Evolutionary conservation across 2,888 invertebrate genomes (phyloP).

Genomic region (Eilema depressum): DNA sequence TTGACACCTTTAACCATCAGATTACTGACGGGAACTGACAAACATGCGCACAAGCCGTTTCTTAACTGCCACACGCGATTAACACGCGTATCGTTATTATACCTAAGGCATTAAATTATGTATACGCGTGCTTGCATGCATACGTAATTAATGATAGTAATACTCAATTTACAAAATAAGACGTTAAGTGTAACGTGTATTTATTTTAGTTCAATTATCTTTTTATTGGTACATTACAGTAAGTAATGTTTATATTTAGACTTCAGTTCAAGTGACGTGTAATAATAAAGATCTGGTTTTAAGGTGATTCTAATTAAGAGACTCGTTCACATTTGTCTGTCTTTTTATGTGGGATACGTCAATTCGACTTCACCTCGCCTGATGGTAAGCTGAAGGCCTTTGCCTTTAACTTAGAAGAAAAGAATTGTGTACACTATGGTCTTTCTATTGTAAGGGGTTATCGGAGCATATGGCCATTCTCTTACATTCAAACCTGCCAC

Average conservation of each 20-base stretch:
- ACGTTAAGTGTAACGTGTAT: neutral
- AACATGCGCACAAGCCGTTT: constrained; percentile 10
- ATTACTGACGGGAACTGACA: constrained; percentile 10
- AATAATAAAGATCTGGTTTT: neutral
- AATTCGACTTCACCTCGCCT: no score
- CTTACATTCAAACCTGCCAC: no score
- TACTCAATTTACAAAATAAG: neutral
- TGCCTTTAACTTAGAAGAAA: no score
- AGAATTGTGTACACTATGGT: neutral
- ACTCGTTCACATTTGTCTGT: neutral
- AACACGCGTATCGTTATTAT: constrained; percentile 3
- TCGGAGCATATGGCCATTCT: no score
- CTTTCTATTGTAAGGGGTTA: no score
- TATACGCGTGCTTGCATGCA: neutral
- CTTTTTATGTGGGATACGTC: no score
- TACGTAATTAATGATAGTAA: constrained; percentile 1
- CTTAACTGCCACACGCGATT: constrained; percentile 4
- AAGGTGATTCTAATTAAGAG: no score
- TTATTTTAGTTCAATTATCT: neutral
- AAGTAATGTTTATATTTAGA: neutral
- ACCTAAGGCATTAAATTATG: neutral
- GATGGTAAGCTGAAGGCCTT: no score
- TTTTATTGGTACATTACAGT: neutral
- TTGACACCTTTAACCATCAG: constrained; percentile 7
- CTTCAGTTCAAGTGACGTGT: neutral